phyloP scores from a whole-genome alignment of 2,113 vertebrate genomes.

The Callospermophilus lateralis region DNA sequence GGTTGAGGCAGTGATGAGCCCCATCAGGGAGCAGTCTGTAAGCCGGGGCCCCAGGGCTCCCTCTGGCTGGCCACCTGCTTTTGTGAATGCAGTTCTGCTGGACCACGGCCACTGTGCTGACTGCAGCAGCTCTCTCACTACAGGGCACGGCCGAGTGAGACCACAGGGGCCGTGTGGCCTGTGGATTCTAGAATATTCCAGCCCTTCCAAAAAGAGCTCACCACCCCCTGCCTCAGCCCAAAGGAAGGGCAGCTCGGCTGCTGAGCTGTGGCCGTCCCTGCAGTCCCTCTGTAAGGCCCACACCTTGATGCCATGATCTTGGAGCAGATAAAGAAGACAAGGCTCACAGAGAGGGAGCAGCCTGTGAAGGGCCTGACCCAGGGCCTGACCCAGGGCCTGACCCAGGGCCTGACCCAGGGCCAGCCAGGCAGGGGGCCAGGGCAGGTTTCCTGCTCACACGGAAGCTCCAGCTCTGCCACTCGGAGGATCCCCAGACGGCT shows the following conservation, averaged over 20 bases:
- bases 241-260: background rate
- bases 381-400: background rate
- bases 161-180: background rate
- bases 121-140: background rate
- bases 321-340: background rate
- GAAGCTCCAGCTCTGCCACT: background rate
- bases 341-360: background rate
- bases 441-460: background rate
- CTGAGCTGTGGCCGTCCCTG: background rate
- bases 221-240: background rate
- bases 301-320: background rate
- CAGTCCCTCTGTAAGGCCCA: background rate
- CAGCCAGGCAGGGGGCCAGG: background rate
- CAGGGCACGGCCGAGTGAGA: background rate
- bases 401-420: background rate
- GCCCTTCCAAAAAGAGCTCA: background rate
- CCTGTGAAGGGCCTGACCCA: background rate
- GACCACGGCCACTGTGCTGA: background rate
- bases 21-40: background rate
- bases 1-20: background rate
- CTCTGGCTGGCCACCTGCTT: background rate
- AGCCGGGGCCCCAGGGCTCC: background rate
- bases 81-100: constrained; percentile 66
- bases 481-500: background rate
- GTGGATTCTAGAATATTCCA: background rate